Evolutionary conservation across 2,888 invertebrate genomes (phyloP), one percentile per base, ranked within the genome.

Genomic region (Chloromyia formosa): DNA sequence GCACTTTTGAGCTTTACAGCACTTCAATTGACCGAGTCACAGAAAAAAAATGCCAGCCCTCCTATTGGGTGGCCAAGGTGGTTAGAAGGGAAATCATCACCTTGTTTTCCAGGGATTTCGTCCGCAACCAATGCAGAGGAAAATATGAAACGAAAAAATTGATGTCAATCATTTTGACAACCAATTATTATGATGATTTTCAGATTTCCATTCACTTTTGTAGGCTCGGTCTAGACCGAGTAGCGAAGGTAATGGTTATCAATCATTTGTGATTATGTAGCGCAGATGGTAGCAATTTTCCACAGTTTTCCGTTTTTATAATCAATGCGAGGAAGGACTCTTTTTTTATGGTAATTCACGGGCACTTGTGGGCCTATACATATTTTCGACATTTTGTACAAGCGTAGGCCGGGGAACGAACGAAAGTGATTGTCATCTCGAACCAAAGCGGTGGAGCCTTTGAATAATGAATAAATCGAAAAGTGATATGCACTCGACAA

Each of bases 181-280:
- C 73, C 73, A 74, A 74, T 74, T 74, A 74, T 74, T 61, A 62
- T 74, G 73, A 74, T 74, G 73, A 74, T 74, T 74, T 74, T 64
- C 73, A 74, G 73, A 74, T 74, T 74, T 74, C 54, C 64, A 74
- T 74, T 74, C 58, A 49, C 16, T 49, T 61, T 53, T 23, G 22
- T 64, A n/a, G 53, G n/a, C 9, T 27, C 27, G 12, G 54, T 23
- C 56, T 42, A 16, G 56, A 54, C 18, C 16, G 7, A 61, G 22
- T 22, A 40, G 54, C 45, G 61, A 42, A 62, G 61, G 62, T 74
- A 64, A 74, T 74, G 73, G 73, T 54, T 74, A 74, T 74, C 73
- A 74, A 74, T 74, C 73, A 74, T 62, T 74, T 35, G 60, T 64
- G 73, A 74, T 74, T 62, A 74, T 74, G 64, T 74, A 22, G 73